Percentiles rank a stretch among this genome's conserved stretches.
These are phyloP conservation scores for Lomographa bimaculata DNA, from an alignment of 2,888 invertebrate genomes.

Conservation along the genomic window DNA sequence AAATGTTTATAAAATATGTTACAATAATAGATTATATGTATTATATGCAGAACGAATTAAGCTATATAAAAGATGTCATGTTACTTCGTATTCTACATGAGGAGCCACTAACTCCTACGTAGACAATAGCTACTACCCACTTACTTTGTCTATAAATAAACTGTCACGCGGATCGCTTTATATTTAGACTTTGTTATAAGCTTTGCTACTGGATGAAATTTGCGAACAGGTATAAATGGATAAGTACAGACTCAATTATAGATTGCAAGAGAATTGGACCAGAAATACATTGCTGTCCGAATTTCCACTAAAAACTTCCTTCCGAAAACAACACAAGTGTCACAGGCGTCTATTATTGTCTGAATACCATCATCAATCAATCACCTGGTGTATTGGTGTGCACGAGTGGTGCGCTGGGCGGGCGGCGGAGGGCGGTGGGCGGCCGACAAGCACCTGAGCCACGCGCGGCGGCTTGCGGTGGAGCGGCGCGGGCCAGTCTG, in stretches of 20 bases:
- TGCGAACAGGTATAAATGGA: constrained; percentile 9
- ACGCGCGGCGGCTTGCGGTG: constrained; percentile 46
- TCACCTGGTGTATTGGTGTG: constrained; percentile 58
- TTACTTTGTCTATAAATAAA: constrained; percentile 26
- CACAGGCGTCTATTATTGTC: constrained; percentile 64
- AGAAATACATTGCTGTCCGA: constrained; percentile 25
- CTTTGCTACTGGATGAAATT: constrained; percentile 4
- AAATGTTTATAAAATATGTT: too few species aligned
- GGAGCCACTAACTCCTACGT: constrained; percentile 18
- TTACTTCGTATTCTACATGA: too few species aligned
- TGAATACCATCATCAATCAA: constrained; percentile 71
- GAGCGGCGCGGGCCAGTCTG: constrained; percentile 53
- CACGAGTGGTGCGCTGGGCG: constrained; percentile 28
- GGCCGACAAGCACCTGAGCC: constrained; percentile 34
- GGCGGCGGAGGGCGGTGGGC: constrained; percentile 36
- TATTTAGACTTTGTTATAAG: constrained; percentile 28
- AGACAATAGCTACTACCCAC: constrained; percentile 29
- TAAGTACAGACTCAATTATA: too few species aligned
- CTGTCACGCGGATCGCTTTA: constrained; percentile 38
- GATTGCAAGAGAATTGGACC: too few species aligned
- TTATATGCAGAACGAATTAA: too few species aligned
- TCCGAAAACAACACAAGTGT: constrained; percentile 50
- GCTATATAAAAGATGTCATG: too few species aligned
- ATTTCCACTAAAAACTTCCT: constrained; percentile 42
- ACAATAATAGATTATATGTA: too few species aligned